Conservation (phyloP, 2,797 vertebrate genomes). For the Sarcophilus harrisii region DNA sequence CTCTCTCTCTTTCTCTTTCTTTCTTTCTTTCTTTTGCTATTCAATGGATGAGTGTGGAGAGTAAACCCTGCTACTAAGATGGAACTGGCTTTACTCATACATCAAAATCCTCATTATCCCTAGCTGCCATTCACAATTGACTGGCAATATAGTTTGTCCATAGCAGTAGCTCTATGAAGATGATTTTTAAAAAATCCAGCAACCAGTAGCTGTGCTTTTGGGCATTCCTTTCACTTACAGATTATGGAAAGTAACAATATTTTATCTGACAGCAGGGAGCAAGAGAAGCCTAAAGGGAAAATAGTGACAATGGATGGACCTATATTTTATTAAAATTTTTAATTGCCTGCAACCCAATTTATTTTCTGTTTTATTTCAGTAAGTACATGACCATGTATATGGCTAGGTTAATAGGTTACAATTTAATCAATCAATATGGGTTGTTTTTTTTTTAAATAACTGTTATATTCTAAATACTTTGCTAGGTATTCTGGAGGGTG, state of each 20-base stretch:
- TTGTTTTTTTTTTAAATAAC: not conserved
- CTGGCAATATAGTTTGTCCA: not conserved
- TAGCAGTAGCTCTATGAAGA: not conserved
- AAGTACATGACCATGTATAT: not conserved
- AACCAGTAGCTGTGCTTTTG: not conserved
- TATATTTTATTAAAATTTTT: not conserved
- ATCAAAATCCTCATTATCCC: conserved; percentile 3
- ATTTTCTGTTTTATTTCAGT: conserved; percentile 6
- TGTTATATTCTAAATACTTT: not conserved
- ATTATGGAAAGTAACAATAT: not conserved
- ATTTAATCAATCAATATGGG: not conserved
- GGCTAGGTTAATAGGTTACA: not conserved
- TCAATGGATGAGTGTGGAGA: conserved; percentile 23
- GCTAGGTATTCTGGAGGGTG: not conserved
- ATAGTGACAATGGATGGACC: not conserved
- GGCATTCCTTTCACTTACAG: not conserved
- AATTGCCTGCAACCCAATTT: not conserved
- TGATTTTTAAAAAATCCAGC: conserved; percentile 22
- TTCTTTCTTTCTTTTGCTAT: not conserved
- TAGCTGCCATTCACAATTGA: conserved; percentile 40
- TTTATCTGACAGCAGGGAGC: not conserved
- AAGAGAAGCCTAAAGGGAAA: not conserved
- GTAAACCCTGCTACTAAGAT: conserved; percentile 10
- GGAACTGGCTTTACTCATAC: not conserved
- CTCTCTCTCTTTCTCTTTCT: no score